Conservation (phyloP, 1,140 invertebrate species). For the Drosophila orena region DNA sequence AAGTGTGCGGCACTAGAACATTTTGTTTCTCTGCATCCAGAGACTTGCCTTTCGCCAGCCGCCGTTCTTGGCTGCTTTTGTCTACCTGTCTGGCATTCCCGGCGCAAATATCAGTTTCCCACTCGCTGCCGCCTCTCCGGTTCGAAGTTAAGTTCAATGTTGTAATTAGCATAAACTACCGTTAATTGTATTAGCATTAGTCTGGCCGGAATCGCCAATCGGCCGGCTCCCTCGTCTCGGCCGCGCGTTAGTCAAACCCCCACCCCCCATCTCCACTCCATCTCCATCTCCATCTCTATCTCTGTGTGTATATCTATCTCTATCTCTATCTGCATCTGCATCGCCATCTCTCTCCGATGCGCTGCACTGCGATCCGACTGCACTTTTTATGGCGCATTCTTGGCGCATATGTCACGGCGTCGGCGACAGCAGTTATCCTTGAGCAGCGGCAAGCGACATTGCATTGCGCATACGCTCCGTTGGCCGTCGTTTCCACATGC, state of each 20-base stretch:
- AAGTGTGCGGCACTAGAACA: too few relatives aligned
- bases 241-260: too few relatives aligned
- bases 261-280: too few relatives aligned
- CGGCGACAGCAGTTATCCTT: conserved; percentile 52
- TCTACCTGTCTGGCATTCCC: conserved; percentile 46
- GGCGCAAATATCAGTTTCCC: conserved; percentile 72
- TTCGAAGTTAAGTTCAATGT: conserved; percentile 83
- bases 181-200: conserved; percentile 81
- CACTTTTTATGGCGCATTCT: conserved; percentile 72
- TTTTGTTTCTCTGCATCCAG: conserved; percentile 5
- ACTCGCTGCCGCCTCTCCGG: conserved; percentile 19
- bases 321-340: background rate
- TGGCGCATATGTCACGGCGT: conserved; percentile 68
- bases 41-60: conserved; percentile 6
- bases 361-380: conserved; percentile 21
- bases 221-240: conserved; percentile 14
- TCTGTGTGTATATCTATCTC: too few relatives aligned
- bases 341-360: background rate
- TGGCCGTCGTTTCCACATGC: conserved; percentile 33
- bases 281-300: too few relatives aligned
- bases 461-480: conserved; percentile 69
- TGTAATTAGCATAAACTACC: conserved; percentile 84
- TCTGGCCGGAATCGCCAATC: conserved; percentile 17
- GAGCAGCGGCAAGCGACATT: conserved; percentile 26
- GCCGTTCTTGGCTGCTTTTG: conserved; percentile 18